Percentiles rank a stretch among this genome's conserved stretches.
These are phyloP conservation scores for Heliothis subflexa DNA, from an alignment of 1,140 invertebrate species.

Conservation along the genomic window DNA sequence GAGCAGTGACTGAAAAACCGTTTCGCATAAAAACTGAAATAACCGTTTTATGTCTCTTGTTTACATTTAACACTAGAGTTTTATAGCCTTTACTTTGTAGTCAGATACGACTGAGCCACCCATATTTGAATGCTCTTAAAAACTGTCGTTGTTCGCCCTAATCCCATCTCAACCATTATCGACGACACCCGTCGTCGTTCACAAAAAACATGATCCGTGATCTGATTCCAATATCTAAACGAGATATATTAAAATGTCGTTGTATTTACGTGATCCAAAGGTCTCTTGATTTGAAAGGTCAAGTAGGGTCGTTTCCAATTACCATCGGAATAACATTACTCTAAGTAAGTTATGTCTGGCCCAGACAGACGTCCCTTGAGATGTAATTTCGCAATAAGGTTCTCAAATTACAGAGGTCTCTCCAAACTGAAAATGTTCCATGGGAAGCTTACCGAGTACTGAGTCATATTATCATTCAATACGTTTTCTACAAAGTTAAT, in stretches of 20 bases:
- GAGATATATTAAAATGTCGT: not conserved
- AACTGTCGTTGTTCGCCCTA: not conserved
- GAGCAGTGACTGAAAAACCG: not conserved
- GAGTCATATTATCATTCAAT: too few species aligned
- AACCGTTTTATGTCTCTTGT: slow-evolving; percentile 12
- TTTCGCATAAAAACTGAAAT: slow-evolving; percentile 3
- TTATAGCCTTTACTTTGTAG: not conserved
- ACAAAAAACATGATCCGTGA: not conserved
- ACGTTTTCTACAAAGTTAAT: too few species aligned
- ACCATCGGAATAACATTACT: slow-evolving; percentile 18
- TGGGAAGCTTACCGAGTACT: too few species aligned
- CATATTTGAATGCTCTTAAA: too few species aligned
- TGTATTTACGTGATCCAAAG: slow-evolving; percentile 13
- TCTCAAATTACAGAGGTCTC: not conserved
- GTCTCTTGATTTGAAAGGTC: slow-evolving; percentile 23
- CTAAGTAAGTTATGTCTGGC: not conserved
- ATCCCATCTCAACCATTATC: too few species aligned
- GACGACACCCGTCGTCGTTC: too few species aligned
- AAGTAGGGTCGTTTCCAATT: slow-evolving; percentile 20
- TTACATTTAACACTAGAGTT: not conserved
- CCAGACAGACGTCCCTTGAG: not conserved
- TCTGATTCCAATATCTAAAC: slow-evolving; percentile 15
- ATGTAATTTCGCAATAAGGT: not conserved
- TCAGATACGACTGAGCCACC: not conserved
- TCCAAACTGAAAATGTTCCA: too few species aligned